Base-by-base conservation (phyloP, 2,888 invertebrate species). In the Thereva unica region DNA sequence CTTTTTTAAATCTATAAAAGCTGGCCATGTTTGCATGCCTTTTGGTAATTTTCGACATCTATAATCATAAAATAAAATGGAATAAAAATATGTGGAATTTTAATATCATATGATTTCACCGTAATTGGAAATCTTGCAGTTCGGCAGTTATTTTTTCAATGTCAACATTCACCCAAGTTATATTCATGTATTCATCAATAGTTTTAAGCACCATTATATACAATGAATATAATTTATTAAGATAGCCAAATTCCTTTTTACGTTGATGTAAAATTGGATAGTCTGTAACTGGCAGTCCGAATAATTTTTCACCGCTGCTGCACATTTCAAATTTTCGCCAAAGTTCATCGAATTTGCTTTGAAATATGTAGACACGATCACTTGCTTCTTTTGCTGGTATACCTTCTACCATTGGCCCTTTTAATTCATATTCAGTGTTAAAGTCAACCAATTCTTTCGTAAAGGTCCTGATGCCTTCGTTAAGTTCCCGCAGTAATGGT, bases 11-110 rank as follows among this genome's bases (percentile, higher is more conserved):
- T 93, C 93, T 63, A 90, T 85, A 76, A 84, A 95, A 0, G 95
- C 94, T 0, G 92, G 92, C 94, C 94, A 95, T 64, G 91, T 89
- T 76, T 91, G 90, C 87, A 95, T 88, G 0, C 85, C 93, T 78
- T 86, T 90, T 0, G 95, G 95, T 57, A 95, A 81, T 76, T 89
- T 90, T 34, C 91, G 88, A 75, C 93, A 94, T 75, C 93, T 89
- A 41, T 42, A 8, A 67, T 53, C 7, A 54, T 54, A 59, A 34
- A 35, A 55, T n/a, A n/a, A n/a, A n/a, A n/a, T n/a, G n/a, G n/a
- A n/a, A n/a, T n/a, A 38, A 23, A 40, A 41, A 54, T 35, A n/a
- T 38, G 8, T 7, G 40, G 12, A 1, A 35, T 35, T 8, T 37
- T 41, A 56, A 40, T 41, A 54, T 38, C 5, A 34, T 53, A 59